Evolutionary conservation across 30 jellyfish, hydroid and myxozoan species (phyloP).

Genomic region (Turritopsis dohrnii): DNA sequence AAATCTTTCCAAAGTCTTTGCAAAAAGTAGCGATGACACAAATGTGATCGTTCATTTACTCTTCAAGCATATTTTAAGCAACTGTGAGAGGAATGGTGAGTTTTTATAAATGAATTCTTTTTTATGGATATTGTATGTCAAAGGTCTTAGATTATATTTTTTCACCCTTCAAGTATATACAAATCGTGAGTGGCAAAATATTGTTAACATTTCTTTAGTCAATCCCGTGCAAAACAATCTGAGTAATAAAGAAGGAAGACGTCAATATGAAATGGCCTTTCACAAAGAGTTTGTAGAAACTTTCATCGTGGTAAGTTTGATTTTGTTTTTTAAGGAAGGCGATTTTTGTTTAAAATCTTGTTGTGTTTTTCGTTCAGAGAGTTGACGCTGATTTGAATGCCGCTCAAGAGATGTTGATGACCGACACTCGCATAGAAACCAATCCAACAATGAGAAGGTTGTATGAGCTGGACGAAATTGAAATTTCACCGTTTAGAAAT

Average conservation of each 20-base stretch:
- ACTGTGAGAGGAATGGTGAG: neutral
- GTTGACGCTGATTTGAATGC: neutral
- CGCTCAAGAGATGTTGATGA: neutral
- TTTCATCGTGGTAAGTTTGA: slow-evolving; percentile 21
- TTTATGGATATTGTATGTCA: no score
- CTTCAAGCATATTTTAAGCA: slow-evolving; percentile 1
- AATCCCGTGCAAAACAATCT: slow-evolving; percentile 24
- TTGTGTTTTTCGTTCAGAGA: neutral
- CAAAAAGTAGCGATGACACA: slow-evolving; percentile 43
- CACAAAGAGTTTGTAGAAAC: slow-evolving; percentile 21
- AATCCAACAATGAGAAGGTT: slow-evolving; percentile 30
- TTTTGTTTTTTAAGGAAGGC: neutral
- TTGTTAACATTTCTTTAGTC: no score
- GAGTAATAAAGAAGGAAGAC: slow-evolving; percentile 32
- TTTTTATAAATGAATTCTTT: no score
- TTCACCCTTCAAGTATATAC: no score
- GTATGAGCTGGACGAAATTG: slow-evolving; percentile 39
- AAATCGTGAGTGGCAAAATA: no score
- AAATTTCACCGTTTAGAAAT: neutral
- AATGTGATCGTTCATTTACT: slow-evolving; percentile 32
- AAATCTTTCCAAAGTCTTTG: slow-evolving; percentile 36
- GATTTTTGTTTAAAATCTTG: no score
- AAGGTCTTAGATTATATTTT: no score
- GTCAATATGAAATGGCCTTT: slow-evolving; percentile 38
- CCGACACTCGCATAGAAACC: slow-evolving; percentile 3